These are phyloP conservation scores for Notolabrus celidotus DNA, from an alignment of 2,797 vertebrate species.

Conservation along the genomic window DNA sequence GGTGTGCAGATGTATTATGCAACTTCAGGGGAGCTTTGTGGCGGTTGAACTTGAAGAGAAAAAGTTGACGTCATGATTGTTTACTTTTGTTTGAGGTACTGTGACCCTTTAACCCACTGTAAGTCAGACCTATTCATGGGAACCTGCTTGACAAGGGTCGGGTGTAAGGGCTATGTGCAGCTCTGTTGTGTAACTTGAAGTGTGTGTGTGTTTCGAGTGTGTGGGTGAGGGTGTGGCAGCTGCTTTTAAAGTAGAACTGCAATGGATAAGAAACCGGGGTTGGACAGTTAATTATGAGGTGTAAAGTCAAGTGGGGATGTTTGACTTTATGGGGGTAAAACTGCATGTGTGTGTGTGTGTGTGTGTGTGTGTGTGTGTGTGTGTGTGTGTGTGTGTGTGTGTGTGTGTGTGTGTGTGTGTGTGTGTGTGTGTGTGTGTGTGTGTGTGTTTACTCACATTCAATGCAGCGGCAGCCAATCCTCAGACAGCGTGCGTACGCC, in stretches of 20 bases:
- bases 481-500: slow-evolving; percentile 96
- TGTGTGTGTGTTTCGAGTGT: background rate
- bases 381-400: slow-evolving; percentile 1
- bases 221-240: slow-evolving; percentile 34
- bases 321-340: slow-evolving; percentile 20
- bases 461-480: slow-evolving; percentile 99
- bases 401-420: too few species aligned
- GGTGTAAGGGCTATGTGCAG: background rate
- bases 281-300: slow-evolving; percentile 31
- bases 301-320: slow-evolving; percentile 27
- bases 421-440: slow-evolving; percentile 1
- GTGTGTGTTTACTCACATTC: slow-evolving; percentile 87
- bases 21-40: background rate
- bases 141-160: slow-evolving; percentile 65
- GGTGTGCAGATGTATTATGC: background rate
- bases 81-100: slow-evolving; percentile 16
- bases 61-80: slow-evolving; percentile 1
- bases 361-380: slow-evolving; percentile 1
- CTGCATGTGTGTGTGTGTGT: too few species aligned
- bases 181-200: slow-evolving; percentile 25
- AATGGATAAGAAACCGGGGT: background rate
- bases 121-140: slow-evolving; percentile 19
- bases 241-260: slow-evolving; percentile 15
- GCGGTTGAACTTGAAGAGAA: background rate
- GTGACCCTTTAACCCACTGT: background rate